Percentiles rank a stretch among this genome's conserved stretches.
phyloP scores from a whole-genome alignment of 1,140 invertebrate species.

The Holcopasites calliopsidis region DNA sequence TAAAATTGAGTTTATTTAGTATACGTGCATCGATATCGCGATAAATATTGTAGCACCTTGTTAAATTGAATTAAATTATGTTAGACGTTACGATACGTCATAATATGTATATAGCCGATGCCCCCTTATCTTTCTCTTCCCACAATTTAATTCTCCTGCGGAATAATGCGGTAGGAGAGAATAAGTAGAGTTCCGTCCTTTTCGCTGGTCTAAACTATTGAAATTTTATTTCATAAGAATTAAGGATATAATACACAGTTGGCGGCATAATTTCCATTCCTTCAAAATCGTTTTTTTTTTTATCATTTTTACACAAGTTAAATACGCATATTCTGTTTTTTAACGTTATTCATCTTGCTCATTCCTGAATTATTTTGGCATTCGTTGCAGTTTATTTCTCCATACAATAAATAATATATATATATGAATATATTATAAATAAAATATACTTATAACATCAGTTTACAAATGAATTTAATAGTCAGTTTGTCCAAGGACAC shows the following conservation, averaged over 20 bases:
- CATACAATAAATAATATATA: slow-evolving; percentile 65
- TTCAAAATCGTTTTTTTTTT: too few relatives aligned
- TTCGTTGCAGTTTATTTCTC: slow-evolving; percentile 46
- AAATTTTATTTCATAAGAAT: too few relatives aligned
- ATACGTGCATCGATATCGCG: slow-evolving; percentile 39
- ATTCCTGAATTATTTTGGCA: background rate
- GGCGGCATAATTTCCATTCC: too few relatives aligned
- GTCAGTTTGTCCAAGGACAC: slow-evolving; percentile 89
- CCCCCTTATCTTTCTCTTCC: too few relatives aligned
- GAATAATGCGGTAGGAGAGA: too few relatives aligned
- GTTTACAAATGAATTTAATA: slow-evolving; percentile 81
- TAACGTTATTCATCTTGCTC: background rate
- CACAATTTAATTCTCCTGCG: too few relatives aligned
- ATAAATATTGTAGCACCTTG: slow-evolving; percentile 66
- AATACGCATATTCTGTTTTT: background rate
- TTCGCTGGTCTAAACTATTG: too few relatives aligned
- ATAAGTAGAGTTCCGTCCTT: too few relatives aligned
- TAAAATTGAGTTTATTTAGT: slow-evolving; percentile 44
- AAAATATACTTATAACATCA: slow-evolving; percentile 64
- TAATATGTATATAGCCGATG: too few relatives aligned
- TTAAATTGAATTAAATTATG: slow-evolving; percentile 68
- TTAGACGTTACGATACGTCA: slow-evolving; percentile 11
- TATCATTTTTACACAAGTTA: too few relatives aligned
- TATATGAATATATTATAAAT: slow-evolving; percentile 60
- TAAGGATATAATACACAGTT: background rate